Evolutionary conservation across 2,113 vertebrate species (phyloP).

Genomic region (Pachyramphus minor): DNA sequence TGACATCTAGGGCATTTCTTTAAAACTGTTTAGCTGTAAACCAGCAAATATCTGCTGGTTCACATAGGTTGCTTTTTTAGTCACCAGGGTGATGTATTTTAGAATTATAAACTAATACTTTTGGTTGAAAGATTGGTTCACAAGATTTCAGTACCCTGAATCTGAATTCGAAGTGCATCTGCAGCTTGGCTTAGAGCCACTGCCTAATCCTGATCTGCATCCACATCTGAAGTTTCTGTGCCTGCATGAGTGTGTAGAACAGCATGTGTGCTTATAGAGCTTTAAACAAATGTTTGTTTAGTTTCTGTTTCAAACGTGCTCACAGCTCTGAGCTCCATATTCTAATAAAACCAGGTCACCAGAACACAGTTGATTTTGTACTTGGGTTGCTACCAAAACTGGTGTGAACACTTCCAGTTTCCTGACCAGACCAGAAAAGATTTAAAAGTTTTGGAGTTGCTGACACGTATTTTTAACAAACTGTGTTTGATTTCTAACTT

Average conservation of each 20-base stretch:
- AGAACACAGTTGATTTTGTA: neutral
- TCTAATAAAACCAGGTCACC: neutral
- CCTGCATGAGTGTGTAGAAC: neutral
- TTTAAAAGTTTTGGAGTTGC: neutral
- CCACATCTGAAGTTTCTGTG: neutral
- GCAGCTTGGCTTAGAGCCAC: neutral
- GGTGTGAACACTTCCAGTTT: neutral
- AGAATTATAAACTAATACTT: neutral
- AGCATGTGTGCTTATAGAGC: neutral
- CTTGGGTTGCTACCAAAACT: neutral
- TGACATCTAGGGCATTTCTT: neutral
- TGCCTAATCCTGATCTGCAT: neutral
- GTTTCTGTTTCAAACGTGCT: neutral
- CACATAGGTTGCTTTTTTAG: neutral
- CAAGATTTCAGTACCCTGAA: neutral
- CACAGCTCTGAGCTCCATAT: neutral
- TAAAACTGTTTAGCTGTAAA: neutral
- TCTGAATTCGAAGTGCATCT: neutral
- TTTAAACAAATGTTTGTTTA: neutral
- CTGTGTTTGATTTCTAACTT: neutral
- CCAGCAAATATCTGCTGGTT: neutral
- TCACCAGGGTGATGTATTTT: neutral
- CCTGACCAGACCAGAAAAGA: neutral
- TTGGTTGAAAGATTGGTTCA: neutral
- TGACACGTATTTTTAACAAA: neutral